These are phyloP conservation scores for Pammene aurita DNA, from an alignment of 2,888 invertebrate genomes.

Conservation along the genomic window DNA sequence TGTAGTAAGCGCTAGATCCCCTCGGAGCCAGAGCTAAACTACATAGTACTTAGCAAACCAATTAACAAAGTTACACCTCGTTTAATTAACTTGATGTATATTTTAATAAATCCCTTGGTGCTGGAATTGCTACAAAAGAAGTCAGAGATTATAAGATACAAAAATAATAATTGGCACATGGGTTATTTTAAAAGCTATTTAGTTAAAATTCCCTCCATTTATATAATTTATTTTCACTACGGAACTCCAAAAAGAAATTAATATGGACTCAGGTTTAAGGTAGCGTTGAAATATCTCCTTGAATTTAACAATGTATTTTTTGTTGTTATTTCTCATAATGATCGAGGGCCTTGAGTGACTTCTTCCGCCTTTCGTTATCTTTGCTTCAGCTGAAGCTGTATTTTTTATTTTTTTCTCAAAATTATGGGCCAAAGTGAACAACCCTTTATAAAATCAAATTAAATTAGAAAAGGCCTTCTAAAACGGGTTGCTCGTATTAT, in stretches of 20 bases:
- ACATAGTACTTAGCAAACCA: slow-evolving; percentile 11
- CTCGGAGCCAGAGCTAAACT: slow-evolving; percentile 13
- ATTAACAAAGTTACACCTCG: slow-evolving; percentile 18
- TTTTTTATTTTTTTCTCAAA: slow-evolving; percentile 2
- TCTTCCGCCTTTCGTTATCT: slow-evolving; percentile 36
- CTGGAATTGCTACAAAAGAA: not conserved
- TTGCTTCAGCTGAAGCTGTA: not conserved
- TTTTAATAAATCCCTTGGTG: not conserved
- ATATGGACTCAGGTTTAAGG: slow-evolving; percentile 36
- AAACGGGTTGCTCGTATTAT: too few relatives aligned
- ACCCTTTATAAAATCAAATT: not conserved
- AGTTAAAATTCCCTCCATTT: too few relatives aligned
- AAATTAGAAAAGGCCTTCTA: too few relatives aligned
- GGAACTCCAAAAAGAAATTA: slow-evolving; percentile 36
- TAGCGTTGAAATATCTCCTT: slow-evolving; percentile 33
- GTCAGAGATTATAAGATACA: too few relatives aligned
- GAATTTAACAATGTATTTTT: slow-evolving; percentile 39
- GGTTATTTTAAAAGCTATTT: too few relatives aligned
- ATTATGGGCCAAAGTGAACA: not conserved
- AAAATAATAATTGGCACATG: too few relatives aligned
- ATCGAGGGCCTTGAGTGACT: slow-evolving; percentile 39
- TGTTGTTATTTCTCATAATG: slow-evolving; percentile 37
- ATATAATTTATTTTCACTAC: not conserved
- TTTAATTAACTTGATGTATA: slow-evolving; percentile 19
- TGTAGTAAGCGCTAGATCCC: slow-evolving; percentile 8